phyloP scores from a whole-genome alignment of 2,113 vertebrate species.

The Cryptotis parvus region DNA sequence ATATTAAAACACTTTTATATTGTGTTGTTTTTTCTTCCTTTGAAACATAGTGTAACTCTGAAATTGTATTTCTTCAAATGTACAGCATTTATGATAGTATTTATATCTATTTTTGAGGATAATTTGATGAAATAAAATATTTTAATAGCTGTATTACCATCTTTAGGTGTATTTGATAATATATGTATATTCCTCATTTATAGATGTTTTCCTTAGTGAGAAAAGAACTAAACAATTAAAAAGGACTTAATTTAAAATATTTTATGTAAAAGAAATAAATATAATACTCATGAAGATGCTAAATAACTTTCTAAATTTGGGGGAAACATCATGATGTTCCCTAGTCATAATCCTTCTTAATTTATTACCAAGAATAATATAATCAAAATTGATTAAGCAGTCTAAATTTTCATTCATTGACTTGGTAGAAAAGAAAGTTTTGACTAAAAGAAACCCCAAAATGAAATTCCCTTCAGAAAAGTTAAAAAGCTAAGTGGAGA shows the following conservation, averaged over 20 bases:
- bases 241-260: neutral
- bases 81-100: neutral
- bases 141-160: neutral
- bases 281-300: neutral
- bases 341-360: neutral
- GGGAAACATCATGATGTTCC: neutral
- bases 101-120: neutral
- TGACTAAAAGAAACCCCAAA: neutral
- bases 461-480: constrained; percentile 27
- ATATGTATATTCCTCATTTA: neutral
- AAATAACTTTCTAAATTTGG: neutral
- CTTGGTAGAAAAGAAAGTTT: constrained; percentile 38
- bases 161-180: constrained; percentile 30
- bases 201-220: neutral
- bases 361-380: constrained; percentile 26
- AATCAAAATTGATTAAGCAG: neutral
- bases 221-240: constrained; percentile 33
- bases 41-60: constrained; percentile 26
- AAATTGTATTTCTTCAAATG: constrained; percentile 19
- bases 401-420: neutral
- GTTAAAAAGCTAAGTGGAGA: neutral
- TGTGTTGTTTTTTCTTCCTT: constrained; percentile 56
- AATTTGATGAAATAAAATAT: constrained; percentile 43
- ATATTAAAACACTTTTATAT: too few relatives aligned
- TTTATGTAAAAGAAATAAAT: constrained; percentile 37